These are phyloP conservation scores for Macrosteles quadrilineatus DNA, from an alignment of 1,140 invertebrate species.

Conservation along the genomic window DNA sequence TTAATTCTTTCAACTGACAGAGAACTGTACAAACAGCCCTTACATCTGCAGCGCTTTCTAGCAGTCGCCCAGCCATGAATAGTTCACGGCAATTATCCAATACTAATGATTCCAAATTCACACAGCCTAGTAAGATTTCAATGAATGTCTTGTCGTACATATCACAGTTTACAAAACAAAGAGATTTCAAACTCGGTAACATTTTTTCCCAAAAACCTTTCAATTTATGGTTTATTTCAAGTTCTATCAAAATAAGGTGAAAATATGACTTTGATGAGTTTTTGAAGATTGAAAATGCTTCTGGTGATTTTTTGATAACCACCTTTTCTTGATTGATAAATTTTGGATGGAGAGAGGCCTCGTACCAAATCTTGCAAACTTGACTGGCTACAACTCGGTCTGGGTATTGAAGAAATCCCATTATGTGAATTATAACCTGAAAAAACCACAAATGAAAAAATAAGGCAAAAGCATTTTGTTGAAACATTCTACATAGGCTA, in stretches of 20 bases:
- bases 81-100: constrained; percentile 66
- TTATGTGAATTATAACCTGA: constrained; percentile 62
- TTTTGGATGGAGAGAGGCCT: constrained; percentile 57
- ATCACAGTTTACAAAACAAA: constrained; percentile 60
- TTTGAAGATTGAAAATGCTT: constrained; percentile 53
- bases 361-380: constrained; percentile 60
- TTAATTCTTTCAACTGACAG: constrained; percentile 59
- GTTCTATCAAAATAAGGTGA: constrained; percentile 60
- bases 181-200: constrained; percentile 49
- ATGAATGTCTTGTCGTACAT: constrained; percentile 62
- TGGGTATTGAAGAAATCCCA: constrained; percentile 60
- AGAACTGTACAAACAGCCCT: constrained; percentile 54
- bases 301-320: constrained; percentile 55
- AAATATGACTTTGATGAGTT: constrained; percentile 53
- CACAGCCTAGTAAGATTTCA: constrained; percentile 57
- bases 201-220: constrained; percentile 55
- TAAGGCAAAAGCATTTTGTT: too few relatives aligned
- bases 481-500: too few relatives aligned
- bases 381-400: constrained; percentile 60
- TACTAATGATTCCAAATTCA: constrained; percentile 58
- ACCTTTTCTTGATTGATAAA: constrained; percentile 58
- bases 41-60: constrained; percentile 59
- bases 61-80: constrained; percentile 68
- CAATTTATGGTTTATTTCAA: constrained; percentile 54
- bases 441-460: too few relatives aligned